Evolutionary conservation across 2,888 invertebrate species (phyloP).

Genomic region (Hypolimnas misippus): DNA sequence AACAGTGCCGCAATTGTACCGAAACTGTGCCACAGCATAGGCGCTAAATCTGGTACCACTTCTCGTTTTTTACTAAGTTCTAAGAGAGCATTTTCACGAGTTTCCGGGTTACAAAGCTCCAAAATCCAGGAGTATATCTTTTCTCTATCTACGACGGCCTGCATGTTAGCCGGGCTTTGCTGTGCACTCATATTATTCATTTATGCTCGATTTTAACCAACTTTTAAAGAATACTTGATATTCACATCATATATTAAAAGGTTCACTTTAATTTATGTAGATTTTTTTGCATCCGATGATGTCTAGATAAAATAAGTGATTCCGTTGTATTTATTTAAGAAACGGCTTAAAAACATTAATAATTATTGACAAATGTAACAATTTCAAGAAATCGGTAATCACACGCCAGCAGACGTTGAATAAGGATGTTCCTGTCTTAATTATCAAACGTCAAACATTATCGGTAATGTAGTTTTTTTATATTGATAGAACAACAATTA

Average conservation of each 20-base stretch:
- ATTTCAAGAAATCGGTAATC: constrained; percentile 9
- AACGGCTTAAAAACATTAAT: constrained; percentile 4
- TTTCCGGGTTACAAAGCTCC: constrained; percentile 96
- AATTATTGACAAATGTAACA: constrained; percentile 1
- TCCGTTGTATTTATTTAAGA: neutral
- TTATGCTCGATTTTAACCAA: constrained; percentile 21
- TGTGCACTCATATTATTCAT: constrained; percentile 86
- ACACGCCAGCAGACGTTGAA: constrained; percentile 24
- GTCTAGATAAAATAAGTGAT: neutral
- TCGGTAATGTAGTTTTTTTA: no score
- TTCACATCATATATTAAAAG: constrained; percentile 18
- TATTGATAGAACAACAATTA: no score
- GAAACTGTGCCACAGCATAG: constrained; percentile 99
- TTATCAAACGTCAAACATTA: neutral
- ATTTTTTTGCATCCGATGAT: neutral
- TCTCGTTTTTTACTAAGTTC: constrained; percentile 93
- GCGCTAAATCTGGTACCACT: constrained; percentile 97
- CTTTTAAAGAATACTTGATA: neutral
- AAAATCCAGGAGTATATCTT: constrained; percentile 96
- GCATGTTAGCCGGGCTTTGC: constrained; percentile 90
- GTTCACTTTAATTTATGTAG: constrained; percentile 9
- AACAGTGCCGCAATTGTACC: constrained; percentile 98
- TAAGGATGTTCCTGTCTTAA: neutral
- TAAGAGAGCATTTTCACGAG: constrained; percentile 97
- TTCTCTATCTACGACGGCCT: constrained; percentile 91